Evolutionary conservation across 37 sponge, comb jelly and placozoan species (phyloP).

Genomic region (Lycopodina hypogea): DNA sequence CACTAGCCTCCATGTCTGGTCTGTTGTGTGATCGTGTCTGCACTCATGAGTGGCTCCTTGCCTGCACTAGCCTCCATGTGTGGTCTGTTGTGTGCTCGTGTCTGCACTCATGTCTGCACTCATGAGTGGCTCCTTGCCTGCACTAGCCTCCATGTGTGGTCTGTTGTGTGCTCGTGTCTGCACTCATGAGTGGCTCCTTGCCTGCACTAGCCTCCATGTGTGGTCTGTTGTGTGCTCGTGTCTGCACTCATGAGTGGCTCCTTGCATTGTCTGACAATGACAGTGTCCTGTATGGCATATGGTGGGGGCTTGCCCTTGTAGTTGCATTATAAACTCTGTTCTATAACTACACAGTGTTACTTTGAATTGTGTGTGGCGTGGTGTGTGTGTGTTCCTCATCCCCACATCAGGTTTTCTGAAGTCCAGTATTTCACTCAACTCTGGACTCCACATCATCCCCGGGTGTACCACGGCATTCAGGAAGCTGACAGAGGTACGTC

Average conservation of each 20-base stretch:
- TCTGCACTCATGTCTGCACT: too few relatives aligned
- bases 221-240: neutral
- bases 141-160: too few relatives aligned
- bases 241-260: too few relatives aligned
- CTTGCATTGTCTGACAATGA: too few relatives aligned
- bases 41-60: too few relatives aligned
- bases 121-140: too few relatives aligned
- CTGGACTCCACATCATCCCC: neutral
- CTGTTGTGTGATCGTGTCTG: neutral
- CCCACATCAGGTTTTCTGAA: conserved; percentile 34
- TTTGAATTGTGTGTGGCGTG: neutral
- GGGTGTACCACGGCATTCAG: neutral
- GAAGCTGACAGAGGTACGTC: conserved; percentile 2
- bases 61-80: neutral
- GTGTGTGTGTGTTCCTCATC: too few relatives aligned
- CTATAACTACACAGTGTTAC: neutral
- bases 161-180: neutral
- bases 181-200: neutral
- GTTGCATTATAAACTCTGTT: too few relatives aligned
- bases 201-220: neutral
- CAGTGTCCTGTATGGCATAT: too few relatives aligned
- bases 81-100: neutral
- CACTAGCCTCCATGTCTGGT: neutral
- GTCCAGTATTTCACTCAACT: neutral
- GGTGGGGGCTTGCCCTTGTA: too few relatives aligned